Evolutionary conservation across 2,113 vertebrate genomes (phyloP), one percentile per base, ranked within the genome.

Genomic region (Glaucidium brasilianum): DNA sequence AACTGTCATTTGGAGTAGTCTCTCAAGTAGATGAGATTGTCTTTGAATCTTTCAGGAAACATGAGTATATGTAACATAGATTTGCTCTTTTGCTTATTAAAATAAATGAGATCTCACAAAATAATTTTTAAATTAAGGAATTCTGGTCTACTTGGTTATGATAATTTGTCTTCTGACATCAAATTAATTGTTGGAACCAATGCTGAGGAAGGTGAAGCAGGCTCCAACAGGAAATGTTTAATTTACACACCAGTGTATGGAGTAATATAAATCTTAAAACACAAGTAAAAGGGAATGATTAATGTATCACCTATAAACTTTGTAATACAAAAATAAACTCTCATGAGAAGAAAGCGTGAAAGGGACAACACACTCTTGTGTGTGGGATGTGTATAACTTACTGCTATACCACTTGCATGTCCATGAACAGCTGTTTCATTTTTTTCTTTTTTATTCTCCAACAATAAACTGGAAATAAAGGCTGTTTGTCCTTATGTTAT

Each of bases 181-280:
- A 83, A 72, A 87, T 85, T 97, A 93, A 95, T 97, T 95, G 66
- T 64, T 90, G 30, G 88, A 95, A 93, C 30, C 32, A 77, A 15
- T 11, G 5, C 29, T 88, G 37, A 88, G 27, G 43, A 90, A 74
- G 34, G 6, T 75, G 62, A 88, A 45, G 68, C 14, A 78, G 80
- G 50, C 45, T 82, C 59, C 21, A 62, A 49, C 34, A 95, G 58
- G 32, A 90, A 72, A 59, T 29, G 47, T 82, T 96, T 92, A 66
- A 91, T 92, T 92, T 93, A 77, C 59, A 87, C 37, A 35, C 10
- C 10, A 77, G 50, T 14, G 11, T 75, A 47, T 21, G 8, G 39
- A 90, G 92, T 74, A 76, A 59, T 83, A 20, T 15, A 43, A 88
- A 79, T 39, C 39, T 41, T 59, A 50, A 43, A 86, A 43, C 26